These are phyloP conservation scores for Callimorpha dominula DNA, from an alignment of 2,888 invertebrate species.

Conservation along the genomic window DNA sequence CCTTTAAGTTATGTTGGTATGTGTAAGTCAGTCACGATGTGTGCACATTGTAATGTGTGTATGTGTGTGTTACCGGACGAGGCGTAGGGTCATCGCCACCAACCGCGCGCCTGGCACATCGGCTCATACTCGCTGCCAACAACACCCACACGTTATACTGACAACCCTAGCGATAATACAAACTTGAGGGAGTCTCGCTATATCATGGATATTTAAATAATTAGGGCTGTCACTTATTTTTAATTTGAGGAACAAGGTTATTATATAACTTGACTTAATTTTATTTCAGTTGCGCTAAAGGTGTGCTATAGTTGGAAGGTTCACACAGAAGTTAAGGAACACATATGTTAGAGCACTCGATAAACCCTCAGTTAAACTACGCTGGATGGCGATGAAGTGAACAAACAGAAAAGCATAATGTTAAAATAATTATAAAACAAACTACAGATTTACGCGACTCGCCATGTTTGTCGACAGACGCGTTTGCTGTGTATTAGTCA, in stretches of 20 bases:
- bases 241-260: not conserved
- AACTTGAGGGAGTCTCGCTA: not conserved
- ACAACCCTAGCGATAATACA: constrained; percentile 26
- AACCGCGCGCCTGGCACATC: constrained; percentile 70
- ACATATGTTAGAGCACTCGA: constrained; percentile 14
- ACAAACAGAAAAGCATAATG: constrained; percentile 46
- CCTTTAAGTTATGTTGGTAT: constrained; percentile 24
- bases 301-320: not conserved
- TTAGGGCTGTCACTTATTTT: constrained; percentile 1
- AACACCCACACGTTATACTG: constrained; percentile 55
- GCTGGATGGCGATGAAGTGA: constrained; percentile 53
- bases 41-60: constrained; percentile 20
- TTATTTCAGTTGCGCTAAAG: not conserved
- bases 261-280: not conserved
- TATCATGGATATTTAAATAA: not conserved
- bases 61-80: constrained; percentile 65
- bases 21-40: constrained; percentile 18
- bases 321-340: not conserved
- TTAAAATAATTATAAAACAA: constrained; percentile 36
- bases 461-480: not conserved
- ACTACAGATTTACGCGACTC: constrained; percentile 11
- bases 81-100: constrained; percentile 77
- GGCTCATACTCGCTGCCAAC: constrained; percentile 80
- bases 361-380: constrained; percentile 26
- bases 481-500: constrained; percentile 1